These are phyloP conservation scores for Syrista parreyssii DNA, from an alignment of 2,888 invertebrate genomes.

Conservation along the genomic window DNA sequence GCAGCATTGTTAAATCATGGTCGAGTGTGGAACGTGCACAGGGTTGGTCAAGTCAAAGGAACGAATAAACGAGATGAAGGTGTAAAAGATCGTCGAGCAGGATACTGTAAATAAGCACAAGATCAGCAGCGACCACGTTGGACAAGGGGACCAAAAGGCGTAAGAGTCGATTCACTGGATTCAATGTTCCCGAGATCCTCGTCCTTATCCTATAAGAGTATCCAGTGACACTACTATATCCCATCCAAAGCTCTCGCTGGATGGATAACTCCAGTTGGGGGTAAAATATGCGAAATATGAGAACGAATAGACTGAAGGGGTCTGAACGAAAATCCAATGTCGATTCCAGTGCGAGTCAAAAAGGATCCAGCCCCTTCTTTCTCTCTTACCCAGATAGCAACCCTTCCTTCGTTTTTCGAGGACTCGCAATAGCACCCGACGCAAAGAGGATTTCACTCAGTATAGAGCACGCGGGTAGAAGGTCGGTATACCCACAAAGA, in stretches of 20 bases:
- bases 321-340: neutral
- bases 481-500: neutral
- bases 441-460: neutral
- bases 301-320: neutral
- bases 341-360: neutral
- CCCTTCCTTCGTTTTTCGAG: neutral
- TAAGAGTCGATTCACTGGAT: neutral
- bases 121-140: slow-evolving; percentile 11
- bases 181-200: neutral
- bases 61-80: slow-evolving; percentile 43
- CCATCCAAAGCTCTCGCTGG: neutral
- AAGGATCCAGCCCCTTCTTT: neutral
- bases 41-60: slow-evolving; percentile 29
- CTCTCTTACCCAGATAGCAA: neutral
- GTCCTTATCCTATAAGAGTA: neutral
- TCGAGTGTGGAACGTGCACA: no score
- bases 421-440: neutral
- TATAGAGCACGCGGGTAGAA: neutral
- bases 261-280: neutral
- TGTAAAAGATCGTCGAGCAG: slow-evolving; percentile 7
- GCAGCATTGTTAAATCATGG: neutral
- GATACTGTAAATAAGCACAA: neutral
- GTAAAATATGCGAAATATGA: neutral
- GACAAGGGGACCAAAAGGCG: slow-evolving; percentile 6
- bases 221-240: neutral